Evolutionary conservation across 2,113 vertebrate species (phyloP).

Genomic region (Tinamus guttatus): DNA sequence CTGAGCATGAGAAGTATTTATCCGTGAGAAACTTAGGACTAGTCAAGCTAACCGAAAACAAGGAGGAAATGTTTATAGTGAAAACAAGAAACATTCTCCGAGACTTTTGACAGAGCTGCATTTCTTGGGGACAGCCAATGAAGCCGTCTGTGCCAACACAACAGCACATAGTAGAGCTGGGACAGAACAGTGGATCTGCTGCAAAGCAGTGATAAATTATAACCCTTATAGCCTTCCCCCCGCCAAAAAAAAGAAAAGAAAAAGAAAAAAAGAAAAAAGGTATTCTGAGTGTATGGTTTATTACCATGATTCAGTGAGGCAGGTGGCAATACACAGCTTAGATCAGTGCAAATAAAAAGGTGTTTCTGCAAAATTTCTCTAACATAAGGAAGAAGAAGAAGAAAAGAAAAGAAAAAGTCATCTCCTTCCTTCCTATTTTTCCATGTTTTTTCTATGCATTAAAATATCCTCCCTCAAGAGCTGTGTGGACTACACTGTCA

Average conservation of each 20-base stretch:
- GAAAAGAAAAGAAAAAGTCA: no score
- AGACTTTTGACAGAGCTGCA: not conserved
- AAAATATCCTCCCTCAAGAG: not conserved
- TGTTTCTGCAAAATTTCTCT: accelerated
- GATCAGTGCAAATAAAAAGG: not conserved
- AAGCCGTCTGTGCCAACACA: not conserved
- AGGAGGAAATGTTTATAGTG: not conserved
- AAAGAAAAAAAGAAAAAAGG: no score
- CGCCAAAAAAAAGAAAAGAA: no score
- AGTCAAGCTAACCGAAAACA: not conserved
- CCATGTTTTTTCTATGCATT: not conserved
- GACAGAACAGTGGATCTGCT: not conserved
- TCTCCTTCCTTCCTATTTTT: not conserved
- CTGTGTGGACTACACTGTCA: not conserved
- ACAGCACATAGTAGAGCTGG: not conserved
- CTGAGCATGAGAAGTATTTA: not conserved
- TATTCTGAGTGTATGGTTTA: not conserved
- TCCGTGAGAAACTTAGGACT: not conserved
- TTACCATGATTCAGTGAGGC: not conserved
- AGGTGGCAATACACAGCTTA: not conserved
- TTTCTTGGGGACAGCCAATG: not conserved
- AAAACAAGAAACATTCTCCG: not conserved
- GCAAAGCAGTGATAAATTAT: not conserved
- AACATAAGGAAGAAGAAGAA: not conserved
- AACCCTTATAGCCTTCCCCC: not conserved